Evolutionary conservation across 2,888 invertebrate genomes (phyloP), one percentile per base, ranked within the genome.

Genomic region (Cerceris rybyensis): DNA sequence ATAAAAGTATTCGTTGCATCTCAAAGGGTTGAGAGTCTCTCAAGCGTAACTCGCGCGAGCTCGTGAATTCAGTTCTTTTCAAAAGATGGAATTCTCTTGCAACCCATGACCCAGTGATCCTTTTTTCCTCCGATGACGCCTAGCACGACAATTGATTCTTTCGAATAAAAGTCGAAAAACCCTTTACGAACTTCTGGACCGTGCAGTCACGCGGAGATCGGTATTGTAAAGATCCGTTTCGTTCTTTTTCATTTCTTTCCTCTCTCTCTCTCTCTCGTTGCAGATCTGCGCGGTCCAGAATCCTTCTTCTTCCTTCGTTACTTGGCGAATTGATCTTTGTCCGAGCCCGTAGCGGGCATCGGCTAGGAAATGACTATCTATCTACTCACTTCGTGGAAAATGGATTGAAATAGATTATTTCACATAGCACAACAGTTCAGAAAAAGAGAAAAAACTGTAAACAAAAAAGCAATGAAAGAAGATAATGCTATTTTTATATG

Each of bases 401-500:
- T 13, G 63, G 77, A 59, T 80, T 78, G 77, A 78, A 72, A 83
- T 80, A 82, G 76, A 78, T 85, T 74, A 80, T 80, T 85, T 85
- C 83, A 82, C 80, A 85, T 84, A 85, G 80, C 80, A 80, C 75
- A 28, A 76, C 84, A 84, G 80, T 85, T 82, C 72, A 75, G 75
- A 28, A 28, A 28, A 28, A 28, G 28, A 28, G 28, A 28, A 28
- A 28, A 84, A 84, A 80, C 84, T 85, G 82, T 85, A 84, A 85
- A 28, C 28, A 28, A 77, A 74, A 85, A 85, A 85, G 85, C 85
- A 85, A 85, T 82, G 85, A 85, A 85, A 85, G 85, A 85, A 85
- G 82, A 84, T 80, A 80, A 85, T 78, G 85, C 85, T 86, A 86
- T 86, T 86, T 86, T 86, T 86, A 86, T 85, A 86, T 86, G 85